These are phyloP conservation scores for Sthenelais limicola DNA, from an alignment of 2,888 invertebrate species.

Conservation along the genomic window DNA sequence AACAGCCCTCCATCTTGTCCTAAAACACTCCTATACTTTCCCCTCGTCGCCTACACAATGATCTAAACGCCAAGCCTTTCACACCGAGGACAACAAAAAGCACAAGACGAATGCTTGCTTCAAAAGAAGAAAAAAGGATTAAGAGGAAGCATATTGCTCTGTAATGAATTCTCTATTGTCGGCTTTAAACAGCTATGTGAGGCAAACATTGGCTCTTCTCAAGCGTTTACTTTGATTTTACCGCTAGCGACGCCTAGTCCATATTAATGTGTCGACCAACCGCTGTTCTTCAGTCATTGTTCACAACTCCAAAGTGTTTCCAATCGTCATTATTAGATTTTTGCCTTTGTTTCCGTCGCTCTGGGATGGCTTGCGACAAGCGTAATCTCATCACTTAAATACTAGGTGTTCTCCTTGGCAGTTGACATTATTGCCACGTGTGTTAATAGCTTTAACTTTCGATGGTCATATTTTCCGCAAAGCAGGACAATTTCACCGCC, in stretches of 20 bases:
- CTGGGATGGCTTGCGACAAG: constrained; percentile 34
- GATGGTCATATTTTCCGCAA: too few species aligned
- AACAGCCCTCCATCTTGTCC: constrained; percentile 4
- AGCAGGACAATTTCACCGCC: too few species aligned
- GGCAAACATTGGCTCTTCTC: too few species aligned
- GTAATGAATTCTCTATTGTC: constrained; percentile 17
- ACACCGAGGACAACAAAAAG: background rate
- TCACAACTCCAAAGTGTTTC: constrained; percentile 17
- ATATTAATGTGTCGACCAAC: constrained; percentile 17
- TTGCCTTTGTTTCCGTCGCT: constrained; percentile 19
- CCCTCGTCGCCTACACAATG: too few species aligned
- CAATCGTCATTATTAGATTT: constrained; percentile 15
- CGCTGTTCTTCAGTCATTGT: constrained; percentile 20
- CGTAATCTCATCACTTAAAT: constrained; percentile 13
- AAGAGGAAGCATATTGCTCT: constrained; percentile 18
- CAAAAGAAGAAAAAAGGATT: background rate
- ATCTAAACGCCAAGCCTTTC: too few species aligned
- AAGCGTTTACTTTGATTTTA: too few species aligned
- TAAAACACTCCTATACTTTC: too few species aligned
- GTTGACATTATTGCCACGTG: too few species aligned
- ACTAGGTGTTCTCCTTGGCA: constrained; percentile 19
- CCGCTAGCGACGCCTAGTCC: too few species aligned
- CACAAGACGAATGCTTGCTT: background rate
- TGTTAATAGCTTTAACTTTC: too few species aligned
- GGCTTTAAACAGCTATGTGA: constrained; percentile 9